Percentiles rank a stretch among this genome's conserved stretches.
Conservation (phyloP, 2,797 vertebrate species). For the Nyctibius grandis region DNA sequence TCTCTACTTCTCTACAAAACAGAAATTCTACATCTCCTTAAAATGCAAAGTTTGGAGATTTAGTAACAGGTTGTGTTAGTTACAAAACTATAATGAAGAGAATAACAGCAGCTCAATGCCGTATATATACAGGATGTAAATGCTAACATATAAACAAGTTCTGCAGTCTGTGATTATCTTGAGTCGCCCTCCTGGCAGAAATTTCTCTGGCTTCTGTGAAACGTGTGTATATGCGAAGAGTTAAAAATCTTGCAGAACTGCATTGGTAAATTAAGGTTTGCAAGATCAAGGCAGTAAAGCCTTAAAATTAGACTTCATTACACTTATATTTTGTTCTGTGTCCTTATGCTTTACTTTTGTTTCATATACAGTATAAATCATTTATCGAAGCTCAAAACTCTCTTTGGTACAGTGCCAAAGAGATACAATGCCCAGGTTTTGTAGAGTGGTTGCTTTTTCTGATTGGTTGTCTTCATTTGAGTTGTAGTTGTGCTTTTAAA, state of each 20-base stretch:
- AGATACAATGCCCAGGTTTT: background rate
- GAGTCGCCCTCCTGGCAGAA: background rate
- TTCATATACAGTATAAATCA: background rate
- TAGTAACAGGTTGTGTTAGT: background rate
- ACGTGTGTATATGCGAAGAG: background rate
- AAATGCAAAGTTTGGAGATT: background rate
- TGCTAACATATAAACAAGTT: background rate
- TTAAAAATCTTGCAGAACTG: background rate
- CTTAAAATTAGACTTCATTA: background rate
- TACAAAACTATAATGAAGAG: background rate
- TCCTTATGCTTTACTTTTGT: background rate
- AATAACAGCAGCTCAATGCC: background rate
- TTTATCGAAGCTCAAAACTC: background rate
- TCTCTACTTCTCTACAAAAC: background rate
- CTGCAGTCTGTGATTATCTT: background rate
- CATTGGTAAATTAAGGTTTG: background rate
- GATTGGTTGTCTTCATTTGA: background rate
- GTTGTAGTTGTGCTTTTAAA: background rate
- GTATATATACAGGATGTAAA: background rate
- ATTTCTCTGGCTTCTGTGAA: background rate
- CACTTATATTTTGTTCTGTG: background rate
- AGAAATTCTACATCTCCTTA: background rate
- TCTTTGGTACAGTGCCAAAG: background rate
- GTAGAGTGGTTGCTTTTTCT: background rate
- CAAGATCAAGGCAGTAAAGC: background rate